Evolutionary conservation across 2,797 vertebrate genomes (phyloP).

Genomic region (Erithacus rubecula): DNA sequence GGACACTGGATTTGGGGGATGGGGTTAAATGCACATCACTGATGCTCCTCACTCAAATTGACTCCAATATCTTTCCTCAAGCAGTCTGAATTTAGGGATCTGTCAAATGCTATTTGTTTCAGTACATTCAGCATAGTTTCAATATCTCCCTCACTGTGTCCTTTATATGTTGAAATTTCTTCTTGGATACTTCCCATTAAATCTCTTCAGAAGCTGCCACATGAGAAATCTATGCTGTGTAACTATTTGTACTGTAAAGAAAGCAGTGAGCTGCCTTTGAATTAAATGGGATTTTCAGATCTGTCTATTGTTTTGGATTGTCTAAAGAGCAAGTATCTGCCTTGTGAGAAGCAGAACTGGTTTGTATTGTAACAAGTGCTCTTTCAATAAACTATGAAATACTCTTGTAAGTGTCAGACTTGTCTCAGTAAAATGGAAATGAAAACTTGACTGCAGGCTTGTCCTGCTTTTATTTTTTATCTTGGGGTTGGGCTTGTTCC

Average conservation of each 20-base stretch:
- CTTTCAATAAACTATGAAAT: conserved; percentile 75
- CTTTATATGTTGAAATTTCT: conserved; percentile 39
- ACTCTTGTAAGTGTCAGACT: conserved; percentile 69
- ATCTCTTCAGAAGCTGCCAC: conserved; percentile 52
- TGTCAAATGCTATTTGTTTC: neutral
- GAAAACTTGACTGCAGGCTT: neutral
- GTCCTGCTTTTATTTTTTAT: neutral
- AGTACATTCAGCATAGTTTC: neutral
- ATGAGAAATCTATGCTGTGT: conserved; percentile 65
- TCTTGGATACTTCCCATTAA: conserved; percentile 43
- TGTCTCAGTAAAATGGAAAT: conserved; percentile 49
- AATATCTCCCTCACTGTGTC: neutral
- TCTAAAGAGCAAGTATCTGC: conserved; percentile 69
- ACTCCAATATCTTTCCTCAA: neutral
- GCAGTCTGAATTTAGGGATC: conserved; percentile 4
- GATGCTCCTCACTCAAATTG: neutral
- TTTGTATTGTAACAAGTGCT: conserved; percentile 76
- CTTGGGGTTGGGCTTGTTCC: neutral
- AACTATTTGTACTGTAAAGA: conserved; percentile 71
- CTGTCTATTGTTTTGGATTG: conserved; percentile 64
- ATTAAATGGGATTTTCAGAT: conserved; percentile 54
- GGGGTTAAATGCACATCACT: neutral
- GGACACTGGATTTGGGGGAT: neutral
- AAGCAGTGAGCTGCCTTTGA: conserved; percentile 67
- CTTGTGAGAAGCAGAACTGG: conserved; percentile 71